Evolutionary conservation across 2,888 invertebrate species (phyloP).

Genomic region (Atethmia centrago): DNA sequence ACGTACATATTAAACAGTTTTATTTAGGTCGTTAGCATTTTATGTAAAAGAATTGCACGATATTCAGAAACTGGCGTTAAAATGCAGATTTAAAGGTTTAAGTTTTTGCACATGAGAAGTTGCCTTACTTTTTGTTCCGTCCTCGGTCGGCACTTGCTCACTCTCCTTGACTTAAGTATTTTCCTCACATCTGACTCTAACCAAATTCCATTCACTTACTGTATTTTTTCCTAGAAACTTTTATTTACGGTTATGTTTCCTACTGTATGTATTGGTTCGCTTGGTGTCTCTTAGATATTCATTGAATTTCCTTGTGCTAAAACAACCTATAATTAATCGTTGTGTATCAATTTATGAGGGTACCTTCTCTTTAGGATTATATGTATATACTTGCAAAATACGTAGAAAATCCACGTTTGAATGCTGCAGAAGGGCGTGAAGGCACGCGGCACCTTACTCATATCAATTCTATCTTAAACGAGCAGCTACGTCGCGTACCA

Average conservation of each 20-base stretch:
- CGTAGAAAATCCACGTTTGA: conserved; percentile 58
- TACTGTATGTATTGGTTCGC: conserved; percentile 4
- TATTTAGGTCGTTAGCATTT: conserved; percentile 60
- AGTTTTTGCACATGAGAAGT: conserved; percentile 41
- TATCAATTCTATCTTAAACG: conserved; percentile 84
- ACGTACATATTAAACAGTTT: conserved; percentile 56
- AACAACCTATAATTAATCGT: neutral
- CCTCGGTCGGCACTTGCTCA: conserved; percentile 27
- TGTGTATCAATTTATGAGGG: neutral
- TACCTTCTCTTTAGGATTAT: conserved; percentile 26
- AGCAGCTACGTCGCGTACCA: conserved; percentile 81
- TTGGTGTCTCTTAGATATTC: neutral
- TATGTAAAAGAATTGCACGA: conserved; percentile 38
- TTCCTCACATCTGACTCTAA: conserved; percentile 52
- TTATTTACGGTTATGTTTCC: conserved; percentile 51
- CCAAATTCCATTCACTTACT: conserved; percentile 56
- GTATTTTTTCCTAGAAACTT: conserved; percentile 62
- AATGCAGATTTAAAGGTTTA: conserved; percentile 35
- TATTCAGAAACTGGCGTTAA: conserved; percentile 36
- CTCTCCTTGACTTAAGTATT: conserved; percentile 54
- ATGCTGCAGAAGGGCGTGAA: conserved; percentile 78
- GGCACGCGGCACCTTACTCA: conserved; percentile 79
- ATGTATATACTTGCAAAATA: conserved; percentile 52
- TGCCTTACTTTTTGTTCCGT: conserved; percentile 33
- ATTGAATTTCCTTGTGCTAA: conserved; percentile 34